Percentiles rank a stretch among this genome's conserved stretches.
Evolutionary conservation across 2,888 invertebrate species (phyloP).

Genomic region (Cerceris ruficornis): DNA sequence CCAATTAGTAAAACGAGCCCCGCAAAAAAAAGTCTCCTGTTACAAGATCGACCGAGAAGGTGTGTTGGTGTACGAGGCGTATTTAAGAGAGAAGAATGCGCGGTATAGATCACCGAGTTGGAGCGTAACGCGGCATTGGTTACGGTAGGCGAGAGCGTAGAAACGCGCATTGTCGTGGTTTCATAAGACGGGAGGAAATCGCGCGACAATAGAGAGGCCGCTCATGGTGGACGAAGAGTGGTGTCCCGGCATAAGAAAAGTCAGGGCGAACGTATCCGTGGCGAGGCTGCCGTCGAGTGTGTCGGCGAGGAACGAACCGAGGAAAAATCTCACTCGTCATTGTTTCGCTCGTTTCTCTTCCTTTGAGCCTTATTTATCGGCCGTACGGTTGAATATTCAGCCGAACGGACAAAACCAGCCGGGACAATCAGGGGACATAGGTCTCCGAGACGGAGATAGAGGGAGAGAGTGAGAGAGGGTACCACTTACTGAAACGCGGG

Average conservation of each 20-base stretch:
- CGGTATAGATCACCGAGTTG: conserved; percentile 60
- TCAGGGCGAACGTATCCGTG: conserved; percentile 1
- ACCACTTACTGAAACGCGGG: conserved; percentile 22
- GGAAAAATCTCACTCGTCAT: conserved; percentile 60
- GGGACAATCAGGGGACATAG: conserved; percentile 42
- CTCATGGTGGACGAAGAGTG: conserved; percentile 13
- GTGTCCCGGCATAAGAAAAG: conserved; percentile 55
- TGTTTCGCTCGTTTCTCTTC: conserved; percentile 62
- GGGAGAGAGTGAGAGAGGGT: conserved; percentile 26
- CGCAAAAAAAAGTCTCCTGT: background rate
- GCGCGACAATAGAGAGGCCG: conserved; percentile 63
- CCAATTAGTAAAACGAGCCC: background rate
- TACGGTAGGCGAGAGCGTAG: conserved; percentile 62
- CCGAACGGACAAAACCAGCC: conserved; percentile 55
- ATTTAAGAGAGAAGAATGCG: conserved; percentile 54
- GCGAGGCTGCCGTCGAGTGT: background rate
- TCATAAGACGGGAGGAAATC: conserved; percentile 64
- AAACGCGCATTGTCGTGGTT: conserved; percentile 59
- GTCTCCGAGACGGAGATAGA: conserved; percentile 17
- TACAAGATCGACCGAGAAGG: background rate
- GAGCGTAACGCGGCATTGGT: conserved; percentile 66
- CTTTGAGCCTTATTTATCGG: conserved; percentile 72
- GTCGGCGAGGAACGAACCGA: conserved; percentile 1
- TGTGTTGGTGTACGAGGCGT: background rate
- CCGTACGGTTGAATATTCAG: conserved; percentile 72